Base-by-base conservation (phyloP, 2,888 invertebrate species). In the Pollenia angustigena region DNA sequence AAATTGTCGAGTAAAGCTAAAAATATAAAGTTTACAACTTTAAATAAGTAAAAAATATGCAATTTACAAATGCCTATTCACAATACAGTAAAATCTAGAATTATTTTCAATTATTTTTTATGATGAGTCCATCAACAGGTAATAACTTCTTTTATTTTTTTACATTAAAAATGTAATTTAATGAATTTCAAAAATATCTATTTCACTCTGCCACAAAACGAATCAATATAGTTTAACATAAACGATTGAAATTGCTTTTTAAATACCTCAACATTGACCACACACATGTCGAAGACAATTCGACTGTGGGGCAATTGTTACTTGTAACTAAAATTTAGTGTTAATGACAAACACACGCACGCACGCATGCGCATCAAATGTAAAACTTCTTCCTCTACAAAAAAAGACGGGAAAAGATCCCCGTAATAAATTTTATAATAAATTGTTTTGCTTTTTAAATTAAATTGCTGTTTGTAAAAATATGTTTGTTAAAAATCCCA, bases 401-500 rank as follows among this genome's bases (percentile, higher is more conserved):
- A 71, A 71, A 42, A 50, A 40, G 14, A 52, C 60, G n/a, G 7
- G 14, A 46, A 66, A 44, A 48, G 23, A 74, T 52, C 54, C 14
- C 52, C 48, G 23, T 71, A 69, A 81, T 62, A 74, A 76, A 58
- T 62, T 69, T 81, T 44, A 64, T 69, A 69, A 85, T 76, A 72
- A 85, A 76, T 74, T 74, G 69, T 46, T 54, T 69, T 71, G 48
- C 66, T 68, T 66, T 62, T 62, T 18, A 62, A 18, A 62, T 82
- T 60, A 76, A 76, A 69, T 62, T 75, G 79, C 23, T 60, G 56
- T 11, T 6, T 12, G 7, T 58, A 32, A 48, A 52, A 56, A 48
- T 48, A 71, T 72, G 32, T 81, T 81, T 66, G 40, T 71, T 48
- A 42, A 52, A 83, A 74, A 81, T 81, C 56, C 78, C 84, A 84